These are phyloP conservation scores for Oreochromis mossambicus DNA, from an alignment of 2,797 vertebrate species.

Conservation along the genomic window DNA sequence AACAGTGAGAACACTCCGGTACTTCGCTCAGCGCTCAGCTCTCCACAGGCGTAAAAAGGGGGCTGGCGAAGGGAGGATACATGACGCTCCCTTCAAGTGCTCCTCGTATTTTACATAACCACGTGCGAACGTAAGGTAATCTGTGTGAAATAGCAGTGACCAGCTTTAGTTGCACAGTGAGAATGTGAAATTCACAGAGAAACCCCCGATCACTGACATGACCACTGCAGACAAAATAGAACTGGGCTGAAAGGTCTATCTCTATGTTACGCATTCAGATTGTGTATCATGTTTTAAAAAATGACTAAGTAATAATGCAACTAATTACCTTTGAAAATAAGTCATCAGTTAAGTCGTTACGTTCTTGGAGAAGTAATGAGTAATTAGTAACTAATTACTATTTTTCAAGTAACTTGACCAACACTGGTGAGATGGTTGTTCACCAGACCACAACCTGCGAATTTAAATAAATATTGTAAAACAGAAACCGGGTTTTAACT, in stretches of 20 bases:
- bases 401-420: neutral
- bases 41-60: conserved; percentile 13
- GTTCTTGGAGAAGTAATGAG: neutral
- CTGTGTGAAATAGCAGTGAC: neutral
- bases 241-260: neutral
- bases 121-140: neutral
- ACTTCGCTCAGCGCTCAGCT: neutral
- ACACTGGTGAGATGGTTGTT: neutral
- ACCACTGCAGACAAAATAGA: neutral
- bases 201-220: neutral
- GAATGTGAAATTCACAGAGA: neutral
- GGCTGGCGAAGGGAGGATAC: conserved; percentile 1
- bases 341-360: neutral
- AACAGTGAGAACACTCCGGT: neutral
- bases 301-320: neutral
- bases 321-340: neutral
- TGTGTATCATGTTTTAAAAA: neutral
- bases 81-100: conserved; percentile 24
- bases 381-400: neutral
- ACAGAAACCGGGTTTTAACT: neutral
- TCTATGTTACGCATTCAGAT: neutral
- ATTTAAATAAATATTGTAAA: neutral
- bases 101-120: neutral
- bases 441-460: neutral
- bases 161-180: neutral